Conservation (phyloP, 2,888 invertebrate species). For the Oscheius sp. region DNA sequence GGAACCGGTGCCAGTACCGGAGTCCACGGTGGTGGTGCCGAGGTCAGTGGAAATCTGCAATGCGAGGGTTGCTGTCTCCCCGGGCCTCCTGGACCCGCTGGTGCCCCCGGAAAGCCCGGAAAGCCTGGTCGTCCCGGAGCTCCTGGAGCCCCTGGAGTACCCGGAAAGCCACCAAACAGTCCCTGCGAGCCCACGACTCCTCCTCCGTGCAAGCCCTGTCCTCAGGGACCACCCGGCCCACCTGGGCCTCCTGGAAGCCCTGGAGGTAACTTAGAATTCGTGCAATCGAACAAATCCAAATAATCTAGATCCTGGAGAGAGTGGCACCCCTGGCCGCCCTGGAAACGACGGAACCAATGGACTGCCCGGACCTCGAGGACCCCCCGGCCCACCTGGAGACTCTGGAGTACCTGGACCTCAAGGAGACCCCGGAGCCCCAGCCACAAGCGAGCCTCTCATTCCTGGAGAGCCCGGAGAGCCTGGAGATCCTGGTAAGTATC, state of each 20-base stretch:
- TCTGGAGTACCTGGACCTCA: slow-evolving; percentile 64
- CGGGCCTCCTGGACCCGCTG: slow-evolving; percentile 70
- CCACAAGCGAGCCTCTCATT: slow-evolving; percentile 62
- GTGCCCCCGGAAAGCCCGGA: slow-evolving; percentile 69
- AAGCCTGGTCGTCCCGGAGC: slow-evolving; percentile 64
- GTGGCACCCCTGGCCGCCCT: slow-evolving; percentile 64
- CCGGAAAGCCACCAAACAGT: slow-evolving; percentile 67
- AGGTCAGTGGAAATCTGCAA: slow-evolving; percentile 52
- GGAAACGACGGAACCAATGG: slow-evolving; percentile 60
- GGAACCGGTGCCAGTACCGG: slow-evolving; percentile 3
- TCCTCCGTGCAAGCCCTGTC: slow-evolving; percentile 66
- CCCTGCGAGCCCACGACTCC: slow-evolving; percentile 72
- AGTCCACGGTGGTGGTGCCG: slow-evolving; percentile 35
- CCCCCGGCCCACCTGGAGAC: slow-evolving; percentile 55
- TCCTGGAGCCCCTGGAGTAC: slow-evolving; percentile 59
- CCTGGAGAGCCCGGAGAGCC: slow-evolving; percentile 52
- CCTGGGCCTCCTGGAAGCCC: slow-evolving; percentile 56
- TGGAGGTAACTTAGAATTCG: slow-evolving; percentile 38
- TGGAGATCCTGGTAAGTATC: slow-evolving; percentile 26
- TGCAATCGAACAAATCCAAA: too few species aligned
- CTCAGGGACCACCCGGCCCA: slow-evolving; percentile 67
- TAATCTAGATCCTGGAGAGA: slow-evolving; percentile 62
- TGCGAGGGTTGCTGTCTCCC: slow-evolving; percentile 65
- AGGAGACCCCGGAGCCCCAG: slow-evolving; percentile 63
- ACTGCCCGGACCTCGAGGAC: slow-evolving; percentile 49